These are phyloP conservation scores for Catocala fraxini DNA, from an alignment of 2,888 invertebrate species.

Conservation along the genomic window DNA sequence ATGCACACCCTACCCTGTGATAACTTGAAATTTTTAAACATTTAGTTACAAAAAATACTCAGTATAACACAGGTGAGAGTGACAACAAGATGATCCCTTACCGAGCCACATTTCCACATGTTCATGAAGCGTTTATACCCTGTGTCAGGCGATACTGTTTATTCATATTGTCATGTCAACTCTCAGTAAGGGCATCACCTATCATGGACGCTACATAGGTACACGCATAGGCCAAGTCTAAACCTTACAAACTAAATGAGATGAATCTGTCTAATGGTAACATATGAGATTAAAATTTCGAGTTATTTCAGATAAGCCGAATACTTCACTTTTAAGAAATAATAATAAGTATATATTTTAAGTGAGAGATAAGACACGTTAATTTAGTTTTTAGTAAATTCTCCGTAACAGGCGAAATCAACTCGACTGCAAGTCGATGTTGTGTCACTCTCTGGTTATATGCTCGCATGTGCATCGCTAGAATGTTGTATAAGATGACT, in stretches of 20 bases:
- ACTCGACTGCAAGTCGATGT: neutral
- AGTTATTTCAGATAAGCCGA: constrained; percentile 35
- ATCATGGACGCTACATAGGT: constrained; percentile 57
- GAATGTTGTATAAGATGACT: constrained; percentile 30
- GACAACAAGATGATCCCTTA: constrained; percentile 49
- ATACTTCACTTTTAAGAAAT: neutral
- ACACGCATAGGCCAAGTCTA: constrained; percentile 59
- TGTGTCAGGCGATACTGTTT: constrained; percentile 64
- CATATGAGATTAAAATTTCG: constrained; percentile 47
- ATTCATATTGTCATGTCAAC: constrained; percentile 61
- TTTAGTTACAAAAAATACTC: no score
- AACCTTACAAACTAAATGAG: constrained; percentile 62
- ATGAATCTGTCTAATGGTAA: constrained; percentile 45
- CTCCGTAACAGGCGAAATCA: no score
- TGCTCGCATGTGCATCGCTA: constrained; percentile 17
- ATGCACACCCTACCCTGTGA: constrained; percentile 22
- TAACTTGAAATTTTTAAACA: neutral
- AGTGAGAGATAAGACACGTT: constrained; percentile 16
- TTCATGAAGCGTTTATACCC: constrained; percentile 59
- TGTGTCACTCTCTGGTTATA: neutral
- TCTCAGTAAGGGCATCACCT: constrained; percentile 54
- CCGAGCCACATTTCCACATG: constrained; percentile 52
- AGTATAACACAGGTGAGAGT: constrained; percentile 6
- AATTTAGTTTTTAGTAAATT: constrained; percentile 6
- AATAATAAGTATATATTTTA: neutral